Evolutionary conservation across 2,797 vertebrate genomes (phyloP).

Genomic region (Vultur gryphus): DNA sequence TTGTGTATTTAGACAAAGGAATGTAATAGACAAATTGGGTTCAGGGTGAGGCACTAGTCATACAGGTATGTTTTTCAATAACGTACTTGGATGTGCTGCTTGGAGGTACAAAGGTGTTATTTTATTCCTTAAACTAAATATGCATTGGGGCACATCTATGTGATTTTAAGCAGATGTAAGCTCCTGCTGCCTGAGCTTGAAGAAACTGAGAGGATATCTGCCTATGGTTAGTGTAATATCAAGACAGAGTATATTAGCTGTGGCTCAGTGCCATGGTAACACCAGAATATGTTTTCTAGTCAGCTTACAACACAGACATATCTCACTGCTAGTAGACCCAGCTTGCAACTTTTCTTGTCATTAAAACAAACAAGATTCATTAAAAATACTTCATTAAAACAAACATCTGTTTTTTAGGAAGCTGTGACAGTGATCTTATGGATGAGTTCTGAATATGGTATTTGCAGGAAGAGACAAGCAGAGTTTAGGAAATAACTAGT

Average conservation of each 20-base stretch:
- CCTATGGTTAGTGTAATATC: not conserved
- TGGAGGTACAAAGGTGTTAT: not conserved
- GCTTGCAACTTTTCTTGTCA: not conserved
- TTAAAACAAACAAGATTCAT: not conserved
- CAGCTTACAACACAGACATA: not conserved
- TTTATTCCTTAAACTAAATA: not conserved
- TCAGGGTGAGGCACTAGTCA: not conserved
- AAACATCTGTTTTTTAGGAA: not conserved
- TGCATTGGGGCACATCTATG: not conserved
- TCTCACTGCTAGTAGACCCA: not conserved
- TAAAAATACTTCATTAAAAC: not conserved
- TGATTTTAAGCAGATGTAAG: not conserved
- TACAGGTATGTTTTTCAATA: not conserved
- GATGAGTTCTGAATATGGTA: not conserved
- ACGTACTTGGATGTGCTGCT: not conserved
- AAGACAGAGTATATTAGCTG: not conserved
- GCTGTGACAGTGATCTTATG: not conserved
- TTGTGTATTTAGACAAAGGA: not conserved
- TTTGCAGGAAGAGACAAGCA: not conserved
- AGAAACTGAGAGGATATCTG: not conserved
- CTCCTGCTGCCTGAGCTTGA: not conserved
- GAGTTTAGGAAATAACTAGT: not conserved
- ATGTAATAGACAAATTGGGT: not conserved
- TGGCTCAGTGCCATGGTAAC: slow-evolving; percentile 1
- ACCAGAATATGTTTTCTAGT: not conserved